These are phyloP conservation scores for Cyclargus thomasi DNA, from an alignment of 1,140 invertebrate genomes.

Conservation along the genomic window DNA sequence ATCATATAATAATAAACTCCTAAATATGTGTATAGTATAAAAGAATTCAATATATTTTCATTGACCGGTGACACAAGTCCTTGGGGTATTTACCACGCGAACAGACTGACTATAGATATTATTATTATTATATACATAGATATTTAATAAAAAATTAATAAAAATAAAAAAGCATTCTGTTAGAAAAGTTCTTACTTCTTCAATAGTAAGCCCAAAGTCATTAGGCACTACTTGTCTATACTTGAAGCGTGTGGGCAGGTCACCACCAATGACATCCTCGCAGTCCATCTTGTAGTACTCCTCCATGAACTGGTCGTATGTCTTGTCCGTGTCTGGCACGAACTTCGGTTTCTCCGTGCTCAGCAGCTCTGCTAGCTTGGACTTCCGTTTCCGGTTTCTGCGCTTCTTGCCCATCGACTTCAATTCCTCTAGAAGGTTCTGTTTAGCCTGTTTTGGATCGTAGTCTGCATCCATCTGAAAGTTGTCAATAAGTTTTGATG, in stretches of 20 bases:
- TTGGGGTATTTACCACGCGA: no score
- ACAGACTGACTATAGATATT: no score
- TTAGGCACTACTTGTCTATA: conserved; percentile 93
- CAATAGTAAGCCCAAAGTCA: conserved; percentile 91
- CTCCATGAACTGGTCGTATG: conserved; percentile 92
- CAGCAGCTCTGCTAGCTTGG: conserved; percentile 83
- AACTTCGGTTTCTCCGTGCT: conserved; percentile 86
- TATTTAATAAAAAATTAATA: no score
- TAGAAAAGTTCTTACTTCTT: conserved; percentile 81
- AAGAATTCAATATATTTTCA: no score
- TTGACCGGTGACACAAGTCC: no score
- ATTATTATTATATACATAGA: no score
- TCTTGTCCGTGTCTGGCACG: conserved; percentile 83
- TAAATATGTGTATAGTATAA: no score
- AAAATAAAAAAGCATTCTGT: no score
- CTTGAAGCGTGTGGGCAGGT: conserved; percentile 93
- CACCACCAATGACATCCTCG: conserved; percentile 94
- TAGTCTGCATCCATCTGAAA: conserved; percentile 92
- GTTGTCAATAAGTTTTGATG: no score
- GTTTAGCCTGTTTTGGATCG: conserved; percentile 75
- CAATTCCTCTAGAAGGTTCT: conserved; percentile 77
- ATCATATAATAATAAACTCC: no score
- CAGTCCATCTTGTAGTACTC: conserved; percentile 96
- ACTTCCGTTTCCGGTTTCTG: conserved; percentile 78
- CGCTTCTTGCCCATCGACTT: conserved; percentile 76